phyloP scores from a whole-genome alignment of 2,113 vertebrate genomes.

The Entomyzon cyanotis region DNA sequence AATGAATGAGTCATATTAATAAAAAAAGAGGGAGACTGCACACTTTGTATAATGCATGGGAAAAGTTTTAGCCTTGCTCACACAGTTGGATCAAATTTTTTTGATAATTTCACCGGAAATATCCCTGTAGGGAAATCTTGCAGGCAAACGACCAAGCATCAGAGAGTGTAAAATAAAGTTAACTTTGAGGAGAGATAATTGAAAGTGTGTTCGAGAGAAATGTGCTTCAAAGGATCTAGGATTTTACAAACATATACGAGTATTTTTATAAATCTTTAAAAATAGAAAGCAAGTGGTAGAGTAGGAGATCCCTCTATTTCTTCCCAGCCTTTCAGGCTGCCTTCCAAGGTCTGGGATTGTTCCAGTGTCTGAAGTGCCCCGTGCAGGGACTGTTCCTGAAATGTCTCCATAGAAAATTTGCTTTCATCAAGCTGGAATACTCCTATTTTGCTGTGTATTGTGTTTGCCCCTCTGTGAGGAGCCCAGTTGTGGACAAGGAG shows the following conservation, averaged over 20 bases:
- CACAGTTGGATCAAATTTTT: neutral
- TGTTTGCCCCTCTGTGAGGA: neutral
- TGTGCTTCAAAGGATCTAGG: neutral
- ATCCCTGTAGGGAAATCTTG: neutral
- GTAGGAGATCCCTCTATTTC: neutral
- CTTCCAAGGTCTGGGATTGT: neutral
- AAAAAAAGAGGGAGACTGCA: neutral
- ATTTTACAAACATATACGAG: neutral
- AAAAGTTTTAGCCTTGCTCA: neutral
- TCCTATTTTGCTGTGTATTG: neutral
- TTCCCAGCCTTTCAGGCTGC: neutral
- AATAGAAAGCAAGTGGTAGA: neutral
- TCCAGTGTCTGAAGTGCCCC: neutral
- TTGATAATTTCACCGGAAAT: constrained; percentile 3
- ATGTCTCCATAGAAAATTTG: neutral
- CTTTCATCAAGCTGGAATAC: neutral
- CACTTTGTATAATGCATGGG: neutral
- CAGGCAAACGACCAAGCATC: neutral
- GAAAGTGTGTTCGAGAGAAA: neutral
- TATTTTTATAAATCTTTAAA: neutral
- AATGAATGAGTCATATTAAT: constrained; percentile 53
- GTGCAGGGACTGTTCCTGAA: neutral
- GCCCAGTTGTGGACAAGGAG: neutral
- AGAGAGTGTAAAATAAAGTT: neutral
- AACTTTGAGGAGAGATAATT: neutral